Base-by-base conservation (phyloP, 2,113 vertebrate species). In the Serilophus lunatus region DNA sequence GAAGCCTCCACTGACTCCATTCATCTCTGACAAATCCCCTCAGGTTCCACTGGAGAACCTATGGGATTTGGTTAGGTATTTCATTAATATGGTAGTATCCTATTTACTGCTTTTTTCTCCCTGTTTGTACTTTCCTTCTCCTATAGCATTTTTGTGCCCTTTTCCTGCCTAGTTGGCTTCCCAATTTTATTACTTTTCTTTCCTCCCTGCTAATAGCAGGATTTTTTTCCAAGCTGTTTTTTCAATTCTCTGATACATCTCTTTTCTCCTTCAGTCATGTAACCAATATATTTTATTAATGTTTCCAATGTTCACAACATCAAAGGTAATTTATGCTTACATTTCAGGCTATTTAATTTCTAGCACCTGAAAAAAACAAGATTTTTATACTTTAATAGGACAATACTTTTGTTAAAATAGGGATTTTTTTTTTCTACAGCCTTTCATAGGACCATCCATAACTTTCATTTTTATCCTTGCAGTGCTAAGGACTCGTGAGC, bases 111-210 rank as follows among this genome's bases (percentile, higher is more conserved):
- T 26, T 76, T 47, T 74, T 35, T 6, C 23, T 24, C 25, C 6
- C 22, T 66, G 12, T 23, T 82, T 86, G 85, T 75, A 2, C 20
- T 81, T 92, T 71, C 38, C 25, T 80, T 82, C 59, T 88, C n/a
- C 23, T 53, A 3, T 9, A 83, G 17, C 35, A 81, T 88, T 88
- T 93, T 85, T 61, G 33, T 92, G 33, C 47, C 51, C 36, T 93
- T 90, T 88, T 66, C 76, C 29, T 60, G 44, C 28, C 35, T 81
- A 84, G 84, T 44, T 87, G 53, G 10, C 68, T 88, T 90, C 35
- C 33, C 42, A 80, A n/a, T 84, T 91, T 85, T 94, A 90, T 93
- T 90, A 50, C 29, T 8, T 69, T 77, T 94, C 38, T 95, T 92
- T 94, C 42, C 29, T 93, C 66, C 38, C 81, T 80, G 69, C 63